These are phyloP conservation scores for Pachyseris speciosa DNA, from an alignment of 64 coral and sea anemone genomes.

Conservation along the genomic window DNA sequence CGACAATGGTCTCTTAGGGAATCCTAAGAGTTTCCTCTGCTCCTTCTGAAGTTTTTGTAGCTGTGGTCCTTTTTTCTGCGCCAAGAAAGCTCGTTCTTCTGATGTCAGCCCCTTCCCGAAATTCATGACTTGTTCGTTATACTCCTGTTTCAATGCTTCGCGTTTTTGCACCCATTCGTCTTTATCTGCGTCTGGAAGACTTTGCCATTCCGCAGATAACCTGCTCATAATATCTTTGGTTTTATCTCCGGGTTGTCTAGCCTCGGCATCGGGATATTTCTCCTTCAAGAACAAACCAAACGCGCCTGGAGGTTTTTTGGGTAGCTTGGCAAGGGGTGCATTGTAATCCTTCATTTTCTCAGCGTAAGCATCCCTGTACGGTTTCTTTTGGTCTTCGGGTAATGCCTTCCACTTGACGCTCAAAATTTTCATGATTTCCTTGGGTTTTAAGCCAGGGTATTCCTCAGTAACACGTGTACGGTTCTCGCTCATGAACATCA, in stretches of 20 bases:
- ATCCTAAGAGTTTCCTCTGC: not conserved
- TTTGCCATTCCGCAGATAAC: not conserved
- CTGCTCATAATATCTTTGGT: not conserved
- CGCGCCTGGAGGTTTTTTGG: constrained; percentile 13
- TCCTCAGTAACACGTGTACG: not conserved
- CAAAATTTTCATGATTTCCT: not conserved
- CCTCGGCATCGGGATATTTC: not conserved
- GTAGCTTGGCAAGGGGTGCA: not conserved
- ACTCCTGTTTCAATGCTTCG: not conserved
- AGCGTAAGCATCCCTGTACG: not conserved
- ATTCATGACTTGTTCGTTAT: not conserved
- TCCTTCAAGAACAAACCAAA: constrained; percentile 34
- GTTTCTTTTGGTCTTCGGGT: constrained; percentile 16
- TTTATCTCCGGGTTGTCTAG: not conserved
- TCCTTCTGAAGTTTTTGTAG: not conserved
- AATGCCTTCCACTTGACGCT: not conserved
- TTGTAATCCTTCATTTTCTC: constrained; percentile 11
- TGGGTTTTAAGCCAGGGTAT: not conserved
- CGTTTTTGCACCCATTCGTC: not conserved
- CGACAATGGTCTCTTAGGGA: not conserved
- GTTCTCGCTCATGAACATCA: not conserved
- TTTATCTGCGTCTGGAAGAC: constrained; percentile 6
- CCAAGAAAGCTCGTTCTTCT: not conserved
- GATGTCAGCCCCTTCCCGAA: not conserved
- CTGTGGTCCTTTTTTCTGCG: not conserved